Percentiles rank a stretch among this genome's conserved stretches.
phyloP scores from a whole-genome alignment of 2,797 vertebrate species.

The Perdix hodgsoniae region DNA sequence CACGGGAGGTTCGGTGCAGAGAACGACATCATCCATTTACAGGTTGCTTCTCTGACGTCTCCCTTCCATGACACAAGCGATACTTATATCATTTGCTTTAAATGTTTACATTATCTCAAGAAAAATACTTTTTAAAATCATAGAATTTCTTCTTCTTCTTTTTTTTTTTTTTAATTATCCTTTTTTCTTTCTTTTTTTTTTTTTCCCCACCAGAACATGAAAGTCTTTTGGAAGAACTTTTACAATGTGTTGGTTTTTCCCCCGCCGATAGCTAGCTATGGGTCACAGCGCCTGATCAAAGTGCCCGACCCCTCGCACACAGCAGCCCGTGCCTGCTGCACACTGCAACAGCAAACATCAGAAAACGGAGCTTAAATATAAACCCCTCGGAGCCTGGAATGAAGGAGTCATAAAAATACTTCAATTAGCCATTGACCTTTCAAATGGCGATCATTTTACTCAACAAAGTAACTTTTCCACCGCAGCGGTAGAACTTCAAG shows the following conservation, averaged over 20 bases:
- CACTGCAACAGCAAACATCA: conserved; percentile 54
- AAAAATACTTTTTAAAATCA: conserved; percentile 86
- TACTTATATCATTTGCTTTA: conserved; percentile 84
- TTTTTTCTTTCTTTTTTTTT: conserved; percentile 73
- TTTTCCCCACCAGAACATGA: conserved; percentile 80
- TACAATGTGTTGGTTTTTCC: conserved; percentile 70
- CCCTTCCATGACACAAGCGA: conserved; percentile 72
- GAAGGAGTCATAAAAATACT: conserved; percentile 80
- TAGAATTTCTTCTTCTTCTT: conserved; percentile 80
- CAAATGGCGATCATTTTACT: conserved; percentile 73
- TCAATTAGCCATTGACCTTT: conserved; percentile 79
- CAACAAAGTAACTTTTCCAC: conserved; percentile 73
- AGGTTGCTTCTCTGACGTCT: conserved; percentile 75
- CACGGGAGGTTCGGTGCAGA: conserved; percentile 70
- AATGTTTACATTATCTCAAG: conserved; percentile 84
- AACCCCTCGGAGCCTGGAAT: conserved; percentile 75
- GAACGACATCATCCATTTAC: conserved; percentile 75
- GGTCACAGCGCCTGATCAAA: conserved; percentile 54
- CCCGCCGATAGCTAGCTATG: conserved; percentile 36
- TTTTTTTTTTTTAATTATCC: conserved; percentile 53
- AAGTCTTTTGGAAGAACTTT: conserved; percentile 84
- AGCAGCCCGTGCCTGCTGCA: conserved; percentile 60
- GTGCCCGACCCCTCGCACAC: conserved; percentile 37
- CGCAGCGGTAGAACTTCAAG: conserved; percentile 80
- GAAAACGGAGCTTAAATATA: conserved; percentile 65